phyloP scores from a whole-genome alignment of 2,797 vertebrate genomes.

The Poecile montanus region DNA sequence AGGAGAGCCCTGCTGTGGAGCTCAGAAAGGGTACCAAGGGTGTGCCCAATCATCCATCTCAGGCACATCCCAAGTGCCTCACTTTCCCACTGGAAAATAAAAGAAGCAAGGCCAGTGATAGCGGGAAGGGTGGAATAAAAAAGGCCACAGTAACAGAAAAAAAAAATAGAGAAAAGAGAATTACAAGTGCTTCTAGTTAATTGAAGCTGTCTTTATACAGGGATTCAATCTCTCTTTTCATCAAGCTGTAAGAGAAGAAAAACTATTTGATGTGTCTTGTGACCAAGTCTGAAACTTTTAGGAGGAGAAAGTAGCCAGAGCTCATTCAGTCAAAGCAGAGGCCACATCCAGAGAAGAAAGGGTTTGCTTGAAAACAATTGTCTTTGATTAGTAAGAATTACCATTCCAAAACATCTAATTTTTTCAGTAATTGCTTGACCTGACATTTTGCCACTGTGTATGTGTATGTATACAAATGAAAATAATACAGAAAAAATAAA shows the following conservation, averaged over 20 bases:
- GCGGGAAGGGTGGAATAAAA: background rate
- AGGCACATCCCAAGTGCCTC: accelerated
- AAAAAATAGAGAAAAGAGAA: background rate
- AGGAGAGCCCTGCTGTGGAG: background rate
- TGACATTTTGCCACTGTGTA: background rate
- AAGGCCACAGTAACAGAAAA: background rate
- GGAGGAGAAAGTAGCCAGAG: background rate
- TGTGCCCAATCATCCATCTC: background rate
- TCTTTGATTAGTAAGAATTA: background rate
- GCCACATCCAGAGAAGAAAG: background rate
- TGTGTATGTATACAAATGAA: background rate
- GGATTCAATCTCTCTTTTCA: background rate
- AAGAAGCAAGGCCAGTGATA: background rate
- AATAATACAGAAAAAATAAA: background rate
- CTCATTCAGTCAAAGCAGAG: background rate
- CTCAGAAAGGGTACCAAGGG: background rate
- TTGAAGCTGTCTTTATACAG: background rate
- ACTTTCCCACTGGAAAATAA: background rate
- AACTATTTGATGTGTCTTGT: background rate
- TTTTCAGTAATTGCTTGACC: background rate
- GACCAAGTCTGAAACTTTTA: background rate
- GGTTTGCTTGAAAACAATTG: background rate
- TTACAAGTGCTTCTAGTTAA: background rate
- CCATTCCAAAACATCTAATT: background rate
- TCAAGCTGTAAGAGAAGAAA: background rate